Base-by-base conservation (phyloP, 30 jellyfish, hydroid and myxozoan species). In the Turritopsis dohrnii region DNA sequence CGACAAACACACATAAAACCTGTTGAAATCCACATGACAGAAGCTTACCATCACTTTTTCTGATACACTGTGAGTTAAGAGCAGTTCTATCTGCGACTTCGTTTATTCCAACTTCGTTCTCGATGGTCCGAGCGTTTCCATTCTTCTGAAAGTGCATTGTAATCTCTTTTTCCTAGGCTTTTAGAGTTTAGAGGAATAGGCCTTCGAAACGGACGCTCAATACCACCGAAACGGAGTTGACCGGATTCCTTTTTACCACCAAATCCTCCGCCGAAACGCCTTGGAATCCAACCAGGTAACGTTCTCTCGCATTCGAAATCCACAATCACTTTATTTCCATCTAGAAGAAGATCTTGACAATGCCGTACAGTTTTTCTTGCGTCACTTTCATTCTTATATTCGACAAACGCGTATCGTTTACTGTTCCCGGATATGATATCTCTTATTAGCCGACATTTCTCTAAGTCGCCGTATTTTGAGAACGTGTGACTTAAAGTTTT, bases 231-330 rank as follows among this genome's bases (percentile, higher is more conserved):
- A 29, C 99, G 80, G 23, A 94, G 88, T 83, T 94, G 99, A 7
- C 99, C 99, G 1, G 99, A 94, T 84, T 94, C 99, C 79, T 94
- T 94, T 81, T 88, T 89, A 13, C 99, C 99, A 8, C 99, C 99
- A 85, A 89, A 94, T 0, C 99, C 99, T 7, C 99, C 99, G 23
- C 99, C 99, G 83, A 94, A 89, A 28, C 99, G 71, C 79, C 99
- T 89, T 8, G 99, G 99, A 1, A 89, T 81, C 99, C 99, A 94
- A 18, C 99, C 99, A 22, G 93, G 87, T 71, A 94, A 71, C 17
- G 71, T 82, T 30, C 99, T 71, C 71, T 87, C 96, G 28, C 91
- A 85, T 80, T 94, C 99, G 80, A 65, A 86, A 71, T 89, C 99
- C 24, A 89, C 96, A 9, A 89, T 84, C 13, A 94, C 89, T 76